Evolutionary conservation across 2,888 invertebrate species (phyloP).

Genomic region (Colletes collaris): DNA sequence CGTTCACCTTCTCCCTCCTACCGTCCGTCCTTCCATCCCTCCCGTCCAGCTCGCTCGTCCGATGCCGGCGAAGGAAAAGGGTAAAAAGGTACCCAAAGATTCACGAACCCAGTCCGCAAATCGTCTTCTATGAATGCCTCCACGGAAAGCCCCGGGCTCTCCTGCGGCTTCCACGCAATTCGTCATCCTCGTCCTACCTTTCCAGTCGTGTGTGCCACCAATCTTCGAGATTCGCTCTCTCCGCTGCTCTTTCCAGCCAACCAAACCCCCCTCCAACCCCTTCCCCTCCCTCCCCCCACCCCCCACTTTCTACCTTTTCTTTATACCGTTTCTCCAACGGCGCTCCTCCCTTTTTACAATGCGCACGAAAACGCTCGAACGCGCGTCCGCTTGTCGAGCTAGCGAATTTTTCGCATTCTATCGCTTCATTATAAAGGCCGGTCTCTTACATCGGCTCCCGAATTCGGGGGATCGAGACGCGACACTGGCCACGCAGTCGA

Average conservation of each 20-base stretch:
- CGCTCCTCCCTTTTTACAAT: slow-evolving; percentile 69
- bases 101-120: slow-evolving; percentile 72
- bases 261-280: neutral
- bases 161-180: slow-evolving; percentile 59
- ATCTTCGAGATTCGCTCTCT: slow-evolving; percentile 38
- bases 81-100: slow-evolving; percentile 75
- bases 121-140: slow-evolving; percentile 77
- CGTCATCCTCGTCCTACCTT: slow-evolving; percentile 65
- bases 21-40: slow-evolving; percentile 48
- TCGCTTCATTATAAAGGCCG: slow-evolving; percentile 78
- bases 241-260: neutral
- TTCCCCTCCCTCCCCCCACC: neutral
- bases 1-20: slow-evolving; percentile 37
- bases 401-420: slow-evolving; percentile 80
- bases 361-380: slow-evolving; percentile 71
- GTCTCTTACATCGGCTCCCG: slow-evolving; percentile 62
- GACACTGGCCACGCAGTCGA: slow-evolving; percentile 67
- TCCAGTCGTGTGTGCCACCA: slow-evolving; percentile 12
- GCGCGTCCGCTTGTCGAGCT: slow-evolving; percentile 75
- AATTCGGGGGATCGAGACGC: slow-evolving; percentile 67
- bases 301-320: neutral
- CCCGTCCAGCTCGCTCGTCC: slow-evolving; percentile 50
- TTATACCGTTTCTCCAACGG: neutral
- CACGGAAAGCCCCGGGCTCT: slow-evolving; percentile 55
- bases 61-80: slow-evolving; percentile 64